Conservation (phyloP, 2,113 vertebrate species). For the Mirza zaza region DNA sequence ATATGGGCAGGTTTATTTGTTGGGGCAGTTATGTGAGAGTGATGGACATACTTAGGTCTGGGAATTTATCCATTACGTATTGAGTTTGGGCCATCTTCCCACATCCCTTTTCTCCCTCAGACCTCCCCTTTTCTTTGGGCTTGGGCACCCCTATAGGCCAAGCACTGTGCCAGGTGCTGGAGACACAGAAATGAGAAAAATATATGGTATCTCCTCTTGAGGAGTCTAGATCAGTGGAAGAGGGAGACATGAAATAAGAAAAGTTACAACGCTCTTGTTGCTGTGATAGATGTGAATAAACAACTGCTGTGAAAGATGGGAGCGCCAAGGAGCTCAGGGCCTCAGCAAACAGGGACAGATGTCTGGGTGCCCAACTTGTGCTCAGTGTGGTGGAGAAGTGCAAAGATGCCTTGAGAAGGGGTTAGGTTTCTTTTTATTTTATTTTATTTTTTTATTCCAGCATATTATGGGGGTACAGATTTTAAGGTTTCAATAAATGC, state of each 20-base stretch:
- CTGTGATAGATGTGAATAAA: not conserved
- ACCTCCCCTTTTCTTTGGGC: not conserved
- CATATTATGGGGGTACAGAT: too few species aligned
- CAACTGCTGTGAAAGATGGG: not conserved
- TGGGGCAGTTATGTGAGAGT: not conserved
- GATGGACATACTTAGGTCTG: not conserved
- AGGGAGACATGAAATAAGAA: not conserved
- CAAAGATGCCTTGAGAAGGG: rapidly evolving
- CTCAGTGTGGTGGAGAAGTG: not conserved
- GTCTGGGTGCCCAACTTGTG: not conserved
- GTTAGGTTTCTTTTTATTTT: not conserved
- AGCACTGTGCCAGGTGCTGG: not conserved
- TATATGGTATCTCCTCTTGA: not conserved
- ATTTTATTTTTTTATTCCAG: too few species aligned
- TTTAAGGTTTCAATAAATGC: too few species aligned
- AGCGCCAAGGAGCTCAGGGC: not conserved
- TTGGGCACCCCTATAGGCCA: not conserved
- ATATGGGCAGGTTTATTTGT: not conserved
- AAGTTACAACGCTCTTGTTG: not conserved
- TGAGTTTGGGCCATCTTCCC: not conserved
- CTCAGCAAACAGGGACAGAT: not conserved
- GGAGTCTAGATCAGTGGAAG: not conserved
- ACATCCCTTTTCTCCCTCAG: not conserved
- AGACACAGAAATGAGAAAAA: not conserved
- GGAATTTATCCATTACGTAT: not conserved